A percentile compares a stretch with the other conserved stretches of the same genome.
These are phyloP conservation scores for Vesta saturnalis DNA, from an alignment of 2,888 invertebrate species.

Conservation along the genomic window DNA sequence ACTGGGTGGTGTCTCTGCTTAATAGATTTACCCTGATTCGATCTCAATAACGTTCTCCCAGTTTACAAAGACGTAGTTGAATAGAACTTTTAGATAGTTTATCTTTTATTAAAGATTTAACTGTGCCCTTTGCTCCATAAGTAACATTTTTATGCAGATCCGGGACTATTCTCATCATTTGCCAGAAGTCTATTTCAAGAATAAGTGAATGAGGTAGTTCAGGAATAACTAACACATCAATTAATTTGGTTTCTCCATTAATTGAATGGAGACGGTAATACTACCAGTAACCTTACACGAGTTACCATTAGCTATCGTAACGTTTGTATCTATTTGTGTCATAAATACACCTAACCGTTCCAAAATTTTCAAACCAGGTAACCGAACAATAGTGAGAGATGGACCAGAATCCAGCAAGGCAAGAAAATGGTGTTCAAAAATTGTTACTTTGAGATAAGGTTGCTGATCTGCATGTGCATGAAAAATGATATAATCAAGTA, in stretches of 20 bases:
- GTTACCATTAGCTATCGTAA: neutral
- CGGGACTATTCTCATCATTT: no score
- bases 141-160: no score
- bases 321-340: neutral
- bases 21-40: no score
- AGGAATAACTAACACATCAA: no score
- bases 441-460: slow-evolving; percentile 27
- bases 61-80: no score
- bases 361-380: neutral
- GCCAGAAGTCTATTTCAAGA: no score
- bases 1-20: no score
- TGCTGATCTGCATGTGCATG: slow-evolving; percentile 24
- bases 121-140: no score
- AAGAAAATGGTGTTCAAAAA: slow-evolving; percentile 25
- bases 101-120: no score
- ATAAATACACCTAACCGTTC: neutral
- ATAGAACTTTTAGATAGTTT: no score
- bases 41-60: no score
- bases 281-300: neutral
- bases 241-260: neutral
- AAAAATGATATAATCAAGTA: neutral
- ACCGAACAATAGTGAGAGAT: slow-evolving; percentile 26
- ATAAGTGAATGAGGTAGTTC: no score
- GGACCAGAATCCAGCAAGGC: slow-evolving; percentile 37
- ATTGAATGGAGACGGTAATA: neutral